These are phyloP conservation scores for Sycophila sp. DNA, from an alignment of 1,140 invertebrate species.

Conservation along the genomic window DNA sequence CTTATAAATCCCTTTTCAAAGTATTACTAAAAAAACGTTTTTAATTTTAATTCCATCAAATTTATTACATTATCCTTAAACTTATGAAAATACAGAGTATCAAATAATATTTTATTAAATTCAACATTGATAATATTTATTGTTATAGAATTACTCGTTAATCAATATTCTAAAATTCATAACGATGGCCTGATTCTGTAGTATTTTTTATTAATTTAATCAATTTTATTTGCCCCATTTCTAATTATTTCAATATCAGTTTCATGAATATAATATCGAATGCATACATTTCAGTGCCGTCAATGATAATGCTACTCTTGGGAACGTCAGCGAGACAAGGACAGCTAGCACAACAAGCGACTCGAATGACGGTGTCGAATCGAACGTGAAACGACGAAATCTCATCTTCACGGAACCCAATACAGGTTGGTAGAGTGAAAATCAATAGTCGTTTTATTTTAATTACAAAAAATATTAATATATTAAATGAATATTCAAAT, in stretches of 20 bases:
- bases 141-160: not conserved
- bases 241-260: too few species aligned
- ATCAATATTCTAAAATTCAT: not conserved
- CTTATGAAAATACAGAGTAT: too few species aligned
- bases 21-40: too few species aligned
- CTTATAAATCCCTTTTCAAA: too few species aligned
- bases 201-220: too few species aligned
- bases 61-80: too few species aligned
- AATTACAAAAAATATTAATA: not conserved
- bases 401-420: conserved; percentile 58
- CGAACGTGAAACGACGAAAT: conserved; percentile 56
- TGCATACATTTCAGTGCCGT: conserved; percentile 15
- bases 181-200: too few species aligned
- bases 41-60: too few species aligned
- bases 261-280: not conserved
- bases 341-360: conserved; percentile 51
- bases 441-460: not conserved
- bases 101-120: too few species aligned
- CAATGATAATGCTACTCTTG: conserved; percentile 25
- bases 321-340: conserved; percentile 27
- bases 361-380: conserved; percentile 53
- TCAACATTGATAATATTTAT: too few species aligned
- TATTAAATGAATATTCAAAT: too few species aligned
- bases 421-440: not conserved
- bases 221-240: too few species aligned